Percentiles rank a stretch among this genome's conserved stretches.
phyloP scores from a whole-genome alignment of 2,797 vertebrate species.

The Macropodus opercularis region DNA sequence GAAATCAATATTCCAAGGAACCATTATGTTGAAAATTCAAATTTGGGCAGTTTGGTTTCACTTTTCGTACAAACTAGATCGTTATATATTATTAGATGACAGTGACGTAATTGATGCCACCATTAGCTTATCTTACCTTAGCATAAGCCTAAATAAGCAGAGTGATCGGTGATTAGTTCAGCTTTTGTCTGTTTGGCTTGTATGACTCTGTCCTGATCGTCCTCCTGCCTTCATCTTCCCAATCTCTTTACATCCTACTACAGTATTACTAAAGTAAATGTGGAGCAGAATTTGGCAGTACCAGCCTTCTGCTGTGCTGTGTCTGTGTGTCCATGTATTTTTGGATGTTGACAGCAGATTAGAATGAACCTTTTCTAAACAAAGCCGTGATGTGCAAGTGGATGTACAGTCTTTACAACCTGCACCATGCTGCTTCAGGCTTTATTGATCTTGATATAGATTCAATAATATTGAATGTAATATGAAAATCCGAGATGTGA shows the following conservation, averaged over 20 bases:
- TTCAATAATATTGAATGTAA: constrained; percentile 7
- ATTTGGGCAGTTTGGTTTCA: neutral
- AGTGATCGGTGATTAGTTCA: neutral
- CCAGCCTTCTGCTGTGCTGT: constrained; percentile 72
- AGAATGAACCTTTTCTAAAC: constrained; percentile 42
- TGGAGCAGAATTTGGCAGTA: constrained; percentile 61
- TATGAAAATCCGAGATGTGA: constrained; percentile 7
- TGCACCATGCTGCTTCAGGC: neutral
- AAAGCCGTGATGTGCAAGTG: constrained; percentile 21
- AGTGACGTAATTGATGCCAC: no score
- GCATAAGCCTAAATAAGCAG: neutral
- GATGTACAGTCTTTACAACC: constrained; percentile 27
- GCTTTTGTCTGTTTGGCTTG: neutral
- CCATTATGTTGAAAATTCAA: neutral
- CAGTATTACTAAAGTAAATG: constrained; percentile 54
- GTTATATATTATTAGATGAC: no score
- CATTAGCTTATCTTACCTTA: neutral
- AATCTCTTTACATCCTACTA: constrained; percentile 43
- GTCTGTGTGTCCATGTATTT: constrained; percentile 50
- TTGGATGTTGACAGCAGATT: constrained; percentile 55
- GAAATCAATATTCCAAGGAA: neutral
- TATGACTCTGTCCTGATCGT: neutral
- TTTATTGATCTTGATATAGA: constrained; percentile 28
- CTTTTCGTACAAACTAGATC: neutral
- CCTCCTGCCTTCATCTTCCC: neutral